Evolutionary conservation across 2,888 invertebrate genomes (phyloP).

Genomic region (Falcaria lacertinaria): DNA sequence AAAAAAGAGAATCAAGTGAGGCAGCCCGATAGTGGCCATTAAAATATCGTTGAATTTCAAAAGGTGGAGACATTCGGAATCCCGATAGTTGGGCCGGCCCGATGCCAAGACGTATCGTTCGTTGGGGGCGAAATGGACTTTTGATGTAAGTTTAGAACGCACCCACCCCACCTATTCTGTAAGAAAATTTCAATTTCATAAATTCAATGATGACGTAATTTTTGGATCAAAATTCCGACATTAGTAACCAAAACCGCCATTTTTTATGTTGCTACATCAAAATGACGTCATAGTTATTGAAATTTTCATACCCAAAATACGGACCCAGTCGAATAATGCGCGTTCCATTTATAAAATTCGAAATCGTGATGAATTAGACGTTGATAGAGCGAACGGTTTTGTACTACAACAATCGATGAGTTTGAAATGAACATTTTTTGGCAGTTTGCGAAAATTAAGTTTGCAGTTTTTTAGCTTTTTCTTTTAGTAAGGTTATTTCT

Average conservation of each 20-base stretch:
- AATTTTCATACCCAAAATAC: constrained; percentile 18
- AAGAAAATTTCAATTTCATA: no score
- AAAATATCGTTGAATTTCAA: constrained; percentile 76
- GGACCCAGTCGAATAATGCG: constrained; percentile 16
- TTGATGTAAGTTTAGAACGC: constrained; percentile 62
- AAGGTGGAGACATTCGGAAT: constrained; percentile 54
- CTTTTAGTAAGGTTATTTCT: no score
- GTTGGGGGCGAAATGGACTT: constrained; percentile 61
- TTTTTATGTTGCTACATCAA: no score
- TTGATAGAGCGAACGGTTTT: not conserved
- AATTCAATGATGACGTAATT: no score
- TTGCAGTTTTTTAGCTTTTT: no score
- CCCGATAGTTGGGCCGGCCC: constrained; percentile 39
- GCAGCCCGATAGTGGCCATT: constrained; percentile 70
- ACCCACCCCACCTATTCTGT: constrained; percentile 25
- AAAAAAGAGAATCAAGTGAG: constrained; percentile 55
- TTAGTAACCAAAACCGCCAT: no score
- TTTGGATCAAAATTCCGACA: no score
- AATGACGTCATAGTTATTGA: no score
- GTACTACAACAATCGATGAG: no score
- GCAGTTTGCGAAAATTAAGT: no score
- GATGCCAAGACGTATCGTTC: constrained; percentile 56
- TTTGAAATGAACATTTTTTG: no score
- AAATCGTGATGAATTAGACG: not conserved
- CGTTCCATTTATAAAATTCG: not conserved